Evolutionary conservation across 1,140 invertebrate genomes (phyloP).

Genomic region (Onthophagus taurus): DNA sequence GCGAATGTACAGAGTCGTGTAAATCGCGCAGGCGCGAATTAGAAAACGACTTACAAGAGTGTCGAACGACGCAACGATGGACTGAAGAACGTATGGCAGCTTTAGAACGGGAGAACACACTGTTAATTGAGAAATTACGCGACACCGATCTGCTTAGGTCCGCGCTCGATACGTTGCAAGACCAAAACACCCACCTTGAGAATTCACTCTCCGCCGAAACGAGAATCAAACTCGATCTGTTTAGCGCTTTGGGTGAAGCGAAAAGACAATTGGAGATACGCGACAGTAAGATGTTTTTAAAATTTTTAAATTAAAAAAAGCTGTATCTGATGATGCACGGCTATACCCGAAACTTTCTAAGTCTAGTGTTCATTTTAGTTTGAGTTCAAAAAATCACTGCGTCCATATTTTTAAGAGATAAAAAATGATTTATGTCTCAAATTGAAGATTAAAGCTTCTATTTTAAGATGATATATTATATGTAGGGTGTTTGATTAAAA

Average conservation of each 20-base stretch:
- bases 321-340: no score
- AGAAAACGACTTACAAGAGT: slow-evolving; percentile 66
- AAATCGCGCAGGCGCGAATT: slow-evolving; percentile 63
- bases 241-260: slow-evolving; percentile 90
- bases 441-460: no score
- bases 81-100: slow-evolving; percentile 52
- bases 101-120: slow-evolving; percentile 31
- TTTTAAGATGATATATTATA: no score
- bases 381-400: no score
- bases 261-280: slow-evolving; percentile 87
- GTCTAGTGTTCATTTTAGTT: no score
- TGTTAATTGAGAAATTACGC: slow-evolving; percentile 52
- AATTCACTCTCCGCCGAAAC: slow-evolving; percentile 91
- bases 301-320: neutral
- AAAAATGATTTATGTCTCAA: no score
- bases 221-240: slow-evolving; percentile 89
- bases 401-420: no score
- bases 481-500: no score
- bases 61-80: slow-evolving; percentile 63
- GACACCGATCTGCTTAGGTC: slow-evolving; percentile 73
- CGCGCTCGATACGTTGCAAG: slow-evolving; percentile 72
- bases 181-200: slow-evolving; percentile 82
- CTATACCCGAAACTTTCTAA: no score
- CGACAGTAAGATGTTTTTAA: slow-evolving; percentile 61
- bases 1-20: slow-evolving; percentile 68